Evolutionary conservation across 2,113 vertebrate species (phyloP).

Genomic region (Seriola aureovittata): DNA sequence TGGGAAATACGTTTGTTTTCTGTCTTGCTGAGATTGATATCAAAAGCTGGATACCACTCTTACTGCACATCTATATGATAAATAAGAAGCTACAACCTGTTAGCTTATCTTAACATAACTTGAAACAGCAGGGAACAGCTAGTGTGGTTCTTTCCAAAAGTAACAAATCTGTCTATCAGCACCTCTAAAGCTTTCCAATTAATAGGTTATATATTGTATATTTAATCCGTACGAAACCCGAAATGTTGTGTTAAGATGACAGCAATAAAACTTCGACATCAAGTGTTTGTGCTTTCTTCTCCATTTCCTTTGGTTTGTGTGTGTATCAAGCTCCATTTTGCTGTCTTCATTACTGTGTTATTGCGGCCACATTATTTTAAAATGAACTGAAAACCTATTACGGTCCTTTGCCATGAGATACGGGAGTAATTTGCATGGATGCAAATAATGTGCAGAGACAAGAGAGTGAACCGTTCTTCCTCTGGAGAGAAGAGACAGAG

Average conservation of each 20-base stretch:
- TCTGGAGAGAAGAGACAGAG: conserved; percentile 17
- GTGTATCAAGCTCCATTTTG: background rate
- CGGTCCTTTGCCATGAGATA: conserved; percentile 29
- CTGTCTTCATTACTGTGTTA: background rate
- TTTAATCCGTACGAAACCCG: background rate
- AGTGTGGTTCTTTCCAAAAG: background rate
- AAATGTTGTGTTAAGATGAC: background rate
- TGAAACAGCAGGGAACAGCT: background rate
- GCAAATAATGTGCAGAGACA: conserved; percentile 26
- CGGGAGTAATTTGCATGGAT: conserved; percentile 28
- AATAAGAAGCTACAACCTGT: background rate
- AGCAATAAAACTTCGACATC: background rate
- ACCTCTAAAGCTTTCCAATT: background rate
- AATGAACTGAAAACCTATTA: conserved; percentile 52
- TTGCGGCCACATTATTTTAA: conserved; percentile 24
- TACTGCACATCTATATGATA: background rate
- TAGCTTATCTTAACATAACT: background rate
- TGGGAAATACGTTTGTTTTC: background rate
- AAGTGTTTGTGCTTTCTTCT: background rate
- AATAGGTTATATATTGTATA: background rate
- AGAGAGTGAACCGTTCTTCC: conserved; percentile 22
- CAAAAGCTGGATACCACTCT: background rate
- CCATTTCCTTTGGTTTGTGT: background rate
- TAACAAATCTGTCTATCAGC: background rate
- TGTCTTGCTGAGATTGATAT: too few species aligned